These are phyloP conservation scores for Heliothis virescens DNA, from an alignment of 1,140 invertebrate genomes.

Conservation along the genomic window DNA sequence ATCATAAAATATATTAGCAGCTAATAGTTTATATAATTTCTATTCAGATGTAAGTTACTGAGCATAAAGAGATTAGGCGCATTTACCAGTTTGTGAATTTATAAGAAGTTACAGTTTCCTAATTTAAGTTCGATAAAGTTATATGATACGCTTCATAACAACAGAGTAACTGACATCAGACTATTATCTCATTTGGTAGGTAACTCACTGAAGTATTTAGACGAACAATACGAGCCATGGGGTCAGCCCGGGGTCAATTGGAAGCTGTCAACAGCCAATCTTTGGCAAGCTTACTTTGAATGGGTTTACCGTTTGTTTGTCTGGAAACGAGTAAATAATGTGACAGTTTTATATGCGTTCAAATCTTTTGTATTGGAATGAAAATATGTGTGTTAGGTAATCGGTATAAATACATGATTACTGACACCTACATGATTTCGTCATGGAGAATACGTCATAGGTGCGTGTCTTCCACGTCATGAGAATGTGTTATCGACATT, in stretches of 20 bases:
- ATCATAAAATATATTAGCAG: neutral
- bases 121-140: neutral
- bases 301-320: neutral
- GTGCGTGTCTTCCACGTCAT: slow-evolving; percentile 28
- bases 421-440: no score
- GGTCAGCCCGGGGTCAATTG: slow-evolving; percentile 34
- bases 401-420: neutral
- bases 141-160: neutral
- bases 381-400: neutral
- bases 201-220: slow-evolving; percentile 36
- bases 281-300: neutral
- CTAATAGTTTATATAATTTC: neutral
- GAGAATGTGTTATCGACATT: neutral
- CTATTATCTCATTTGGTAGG: slow-evolving; percentile 23
- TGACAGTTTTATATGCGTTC: neutral
- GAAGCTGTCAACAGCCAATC: slow-evolving; percentile 35
- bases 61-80: no score
- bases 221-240: slow-evolving; percentile 11
- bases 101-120: no score
- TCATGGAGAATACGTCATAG: neutral
- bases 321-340: neutral
- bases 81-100: no score
- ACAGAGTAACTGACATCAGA: slow-evolving; percentile 3
- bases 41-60: neutral
- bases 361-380: neutral